These are phyloP conservation scores for Bombus waltoni DNA, from an alignment of 1,140 invertebrate species.

Conservation along the genomic window DNA sequence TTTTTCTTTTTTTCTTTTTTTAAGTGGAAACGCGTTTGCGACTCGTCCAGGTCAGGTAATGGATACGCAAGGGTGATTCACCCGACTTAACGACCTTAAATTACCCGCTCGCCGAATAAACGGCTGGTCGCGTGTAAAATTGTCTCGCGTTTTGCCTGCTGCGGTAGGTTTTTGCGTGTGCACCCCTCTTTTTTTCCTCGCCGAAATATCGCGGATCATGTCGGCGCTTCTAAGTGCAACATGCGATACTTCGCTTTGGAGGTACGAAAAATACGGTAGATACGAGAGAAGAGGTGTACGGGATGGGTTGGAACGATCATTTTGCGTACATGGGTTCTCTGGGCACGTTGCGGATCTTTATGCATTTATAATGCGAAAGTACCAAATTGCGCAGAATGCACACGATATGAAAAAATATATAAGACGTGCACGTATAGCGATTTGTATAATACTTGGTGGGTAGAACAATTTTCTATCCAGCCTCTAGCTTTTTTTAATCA, in stretches of 20 bases:
- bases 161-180: not conserved
- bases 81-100: constrained; percentile 15
- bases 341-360: no score
- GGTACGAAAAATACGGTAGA: not conserved
- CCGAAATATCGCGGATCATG: not conserved
- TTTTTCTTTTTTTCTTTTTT: not conserved
- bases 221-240: not conserved
- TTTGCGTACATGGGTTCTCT: not conserved
- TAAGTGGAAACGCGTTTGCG: not conserved
- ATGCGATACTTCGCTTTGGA: not conserved
- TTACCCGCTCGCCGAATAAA: constrained; percentile 8
- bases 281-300: not conserved
- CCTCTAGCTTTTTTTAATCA: no score
- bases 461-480: no score
- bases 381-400: no score
- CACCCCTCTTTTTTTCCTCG: no score
- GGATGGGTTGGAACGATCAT: not conserved
- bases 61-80: constrained; percentile 3
- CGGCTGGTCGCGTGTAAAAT: constrained; percentile 12
- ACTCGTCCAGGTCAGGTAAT: not conserved
- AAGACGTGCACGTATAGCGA: no score
- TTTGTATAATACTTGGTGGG: no score
- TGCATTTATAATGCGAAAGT: no score
- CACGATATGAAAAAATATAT: no score
- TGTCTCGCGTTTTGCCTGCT: not conserved